Percentiles rank a stretch among this genome's conserved stretches.
Conservation (phyloP, 2,888 invertebrate species). For the Gonocerus acuteangulatus region DNA sequence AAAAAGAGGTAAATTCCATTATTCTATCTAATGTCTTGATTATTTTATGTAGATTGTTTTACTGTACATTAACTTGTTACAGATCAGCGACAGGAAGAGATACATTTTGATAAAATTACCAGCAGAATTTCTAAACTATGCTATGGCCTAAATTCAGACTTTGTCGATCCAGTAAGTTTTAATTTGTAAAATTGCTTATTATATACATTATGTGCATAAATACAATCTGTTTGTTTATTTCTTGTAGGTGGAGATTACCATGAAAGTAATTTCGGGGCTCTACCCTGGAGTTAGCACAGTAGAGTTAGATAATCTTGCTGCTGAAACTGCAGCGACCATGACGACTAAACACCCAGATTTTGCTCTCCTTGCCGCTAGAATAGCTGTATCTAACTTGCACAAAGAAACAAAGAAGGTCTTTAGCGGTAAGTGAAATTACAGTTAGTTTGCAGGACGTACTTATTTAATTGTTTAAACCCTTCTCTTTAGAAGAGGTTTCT, state of each 20-base stretch:
- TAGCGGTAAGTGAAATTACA: constrained; percentile 55
- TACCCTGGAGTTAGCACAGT: constrained; percentile 95
- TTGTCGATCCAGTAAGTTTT: constrained; percentile 83
- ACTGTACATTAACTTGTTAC: constrained; percentile 26
- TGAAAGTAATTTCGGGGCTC: constrained; percentile 88
- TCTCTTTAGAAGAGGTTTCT: background rate
- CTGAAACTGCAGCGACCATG: constrained; percentile 97
- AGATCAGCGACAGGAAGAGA: constrained; percentile 85
- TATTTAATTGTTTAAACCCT: background rate
- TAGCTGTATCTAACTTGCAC: constrained; percentile 94
- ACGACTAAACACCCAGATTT: constrained; percentile 97
- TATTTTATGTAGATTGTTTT: background rate
- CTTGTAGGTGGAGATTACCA: constrained; percentile 65
- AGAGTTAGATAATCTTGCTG: constrained; percentile 94
- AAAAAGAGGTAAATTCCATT: constrained; percentile 47
- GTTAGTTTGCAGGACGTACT: background rate
- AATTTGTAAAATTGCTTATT: background rate
- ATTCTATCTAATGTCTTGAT: background rate
- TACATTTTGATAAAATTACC: constrained; percentile 97
- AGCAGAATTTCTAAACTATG: constrained; percentile 90
- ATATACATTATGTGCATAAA: background rate
- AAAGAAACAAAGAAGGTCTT: constrained; percentile 95
- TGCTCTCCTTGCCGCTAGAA: constrained; percentile 77
- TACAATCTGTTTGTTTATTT: constrained; percentile 5
- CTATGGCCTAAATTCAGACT: constrained; percentile 91